These are phyloP conservation scores for Varecia variegata DNA, from an alignment of 2,797 vertebrate species.

Conservation along the genomic window DNA sequence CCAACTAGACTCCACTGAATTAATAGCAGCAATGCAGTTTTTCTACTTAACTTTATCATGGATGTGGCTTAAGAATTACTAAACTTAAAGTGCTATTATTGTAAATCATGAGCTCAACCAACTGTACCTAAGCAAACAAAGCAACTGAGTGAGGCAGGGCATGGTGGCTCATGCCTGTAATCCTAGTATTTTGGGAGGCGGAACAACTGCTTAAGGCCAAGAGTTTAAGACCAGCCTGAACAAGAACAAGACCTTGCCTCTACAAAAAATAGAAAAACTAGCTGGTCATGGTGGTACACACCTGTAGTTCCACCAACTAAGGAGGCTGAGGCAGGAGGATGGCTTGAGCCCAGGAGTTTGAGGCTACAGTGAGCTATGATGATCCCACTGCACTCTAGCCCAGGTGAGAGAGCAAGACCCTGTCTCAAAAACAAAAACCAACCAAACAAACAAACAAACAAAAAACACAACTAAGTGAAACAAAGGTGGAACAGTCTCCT, in stretches of 20 bases:
- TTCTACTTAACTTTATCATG: slow-evolving; percentile 37
- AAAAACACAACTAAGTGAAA: background rate
- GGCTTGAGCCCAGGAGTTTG: too few species aligned
- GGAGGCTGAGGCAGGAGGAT: background rate
- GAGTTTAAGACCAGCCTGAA: background rate
- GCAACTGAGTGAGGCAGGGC: background rate
- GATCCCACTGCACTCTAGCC: background rate
- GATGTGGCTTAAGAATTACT: background rate
- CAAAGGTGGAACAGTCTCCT: background rate
- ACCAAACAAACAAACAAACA: too few species aligned
- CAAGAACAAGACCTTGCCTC: background rate
- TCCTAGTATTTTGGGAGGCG: background rate
- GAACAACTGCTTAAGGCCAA: background rate
- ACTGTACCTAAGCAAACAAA: background rate
- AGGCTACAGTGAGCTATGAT: too few species aligned
- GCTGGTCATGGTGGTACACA: background rate
- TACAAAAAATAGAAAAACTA: background rate
- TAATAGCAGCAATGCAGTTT: background rate
- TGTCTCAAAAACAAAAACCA: background rate
- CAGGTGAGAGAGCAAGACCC: background rate
- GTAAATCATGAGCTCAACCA: background rate
- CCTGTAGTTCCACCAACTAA: background rate
- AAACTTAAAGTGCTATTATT: background rate
- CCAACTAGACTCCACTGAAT: background rate
- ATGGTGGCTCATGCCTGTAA: background rate